A percentile compares a stretch with the other conserved stretches of the same genome.
These are phyloP conservation scores for Drosophila limbata DNA, from an alignment of 2,888 invertebrate species.

Conservation along the genomic window DNA sequence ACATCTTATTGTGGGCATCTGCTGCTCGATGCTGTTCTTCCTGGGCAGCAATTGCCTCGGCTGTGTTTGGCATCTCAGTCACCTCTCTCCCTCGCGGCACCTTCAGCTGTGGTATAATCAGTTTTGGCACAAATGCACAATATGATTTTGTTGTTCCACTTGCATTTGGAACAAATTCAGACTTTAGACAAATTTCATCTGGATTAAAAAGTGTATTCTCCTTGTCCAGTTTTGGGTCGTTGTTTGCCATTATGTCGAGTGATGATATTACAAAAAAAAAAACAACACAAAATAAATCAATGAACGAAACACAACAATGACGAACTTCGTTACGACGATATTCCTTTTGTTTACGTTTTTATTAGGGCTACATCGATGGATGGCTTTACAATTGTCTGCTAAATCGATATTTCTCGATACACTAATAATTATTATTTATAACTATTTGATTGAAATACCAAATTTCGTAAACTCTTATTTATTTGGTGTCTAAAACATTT, in stretches of 20 bases:
- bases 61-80: not conserved
- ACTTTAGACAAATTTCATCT: constrained; percentile 68
- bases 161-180: constrained; percentile 40
- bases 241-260: constrained; percentile 33
- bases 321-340: constrained; percentile 15
- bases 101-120: constrained; percentile 50
- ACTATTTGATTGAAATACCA: too few relatives aligned
- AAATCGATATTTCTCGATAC: not conserved
- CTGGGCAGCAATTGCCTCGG: constrained; percentile 18
- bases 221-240: constrained; percentile 29
- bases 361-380: not conserved
- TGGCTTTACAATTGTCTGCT: not conserved
- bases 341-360: constrained; percentile 36
- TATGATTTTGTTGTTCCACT: constrained; percentile 37
- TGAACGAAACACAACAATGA: constrained; percentile 22
- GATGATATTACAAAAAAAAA: constrained; percentile 15
- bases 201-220: constrained; percentile 44
- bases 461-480: too few relatives aligned
- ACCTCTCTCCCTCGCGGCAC: constrained; percentile 30
- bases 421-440: not conserved
- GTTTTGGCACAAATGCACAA: constrained; percentile 8
- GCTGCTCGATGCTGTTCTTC: constrained; percentile 39
- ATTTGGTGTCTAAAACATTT: too few relatives aligned
- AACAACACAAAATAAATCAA: not conserved
- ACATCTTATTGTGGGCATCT: constrained; percentile 41